A percentile compares a stretch with the other conserved stretches of the same genome.
phyloP scores from a whole-genome alignment of 2,888 invertebrate species.

The Cheilosia vulpina region DNA sequence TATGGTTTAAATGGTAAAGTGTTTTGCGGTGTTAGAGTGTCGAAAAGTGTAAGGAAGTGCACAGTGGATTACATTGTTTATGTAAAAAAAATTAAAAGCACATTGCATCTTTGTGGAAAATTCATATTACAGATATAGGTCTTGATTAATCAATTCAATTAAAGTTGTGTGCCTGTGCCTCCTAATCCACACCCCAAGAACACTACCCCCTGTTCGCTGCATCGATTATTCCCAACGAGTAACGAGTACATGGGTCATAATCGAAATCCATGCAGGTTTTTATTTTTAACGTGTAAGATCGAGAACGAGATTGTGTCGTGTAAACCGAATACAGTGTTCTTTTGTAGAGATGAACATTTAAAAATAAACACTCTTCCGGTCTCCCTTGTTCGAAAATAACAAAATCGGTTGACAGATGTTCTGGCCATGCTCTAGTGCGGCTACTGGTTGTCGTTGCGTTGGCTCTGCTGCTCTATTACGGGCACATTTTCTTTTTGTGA shows the following conservation, averaged over 20 bases:
- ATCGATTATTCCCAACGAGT: conserved; percentile 20
- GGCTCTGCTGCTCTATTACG: not conserved
- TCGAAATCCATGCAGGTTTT: not conserved
- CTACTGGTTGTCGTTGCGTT: not conserved
- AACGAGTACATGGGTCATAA: no score
- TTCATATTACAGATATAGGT: not conserved
- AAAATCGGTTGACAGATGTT: conserved; percentile 58
- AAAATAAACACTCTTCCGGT: conserved; percentile 65
- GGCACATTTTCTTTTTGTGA: conserved; percentile 10
- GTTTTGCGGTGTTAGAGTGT: no score
- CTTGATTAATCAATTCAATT: conserved; percentile 4
- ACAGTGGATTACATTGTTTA: no score
- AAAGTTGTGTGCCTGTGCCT: not conserved
- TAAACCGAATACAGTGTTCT: not conserved
- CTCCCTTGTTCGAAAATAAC: conserved; percentile 20
- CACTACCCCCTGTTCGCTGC: not conserved
- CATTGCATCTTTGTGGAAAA: not conserved
- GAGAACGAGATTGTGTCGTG: not conserved
- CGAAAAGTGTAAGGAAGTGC: no score
- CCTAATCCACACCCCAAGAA: not conserved
- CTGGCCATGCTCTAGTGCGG: conserved; percentile 39
- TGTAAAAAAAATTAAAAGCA: not conserved
- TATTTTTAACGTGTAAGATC: not conserved
- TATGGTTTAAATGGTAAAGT: no score
- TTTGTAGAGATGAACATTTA: conserved; percentile 23